Base-by-base conservation (phyloP, 2,888 invertebrate genomes). In the Magallana nippona region DNA sequence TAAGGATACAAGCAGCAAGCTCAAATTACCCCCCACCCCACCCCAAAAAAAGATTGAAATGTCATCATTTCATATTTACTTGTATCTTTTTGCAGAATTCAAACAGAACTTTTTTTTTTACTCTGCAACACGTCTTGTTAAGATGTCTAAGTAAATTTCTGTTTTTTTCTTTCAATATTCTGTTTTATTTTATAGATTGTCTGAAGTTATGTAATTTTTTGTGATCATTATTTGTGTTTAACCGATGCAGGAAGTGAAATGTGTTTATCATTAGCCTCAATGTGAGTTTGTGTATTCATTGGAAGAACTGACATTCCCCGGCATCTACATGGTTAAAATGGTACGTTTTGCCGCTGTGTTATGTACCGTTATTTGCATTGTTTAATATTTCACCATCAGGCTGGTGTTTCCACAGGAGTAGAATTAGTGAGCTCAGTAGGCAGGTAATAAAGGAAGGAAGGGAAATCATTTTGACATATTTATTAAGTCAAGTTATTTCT, bases 281-380 rank as follows among this genome's bases (percentile, higher is more conserved):
- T 44, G 44, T 44, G 44, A 44, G 44, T 8, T 22, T 63, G 27
- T 22, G 22, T 27, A 63, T 63, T 63, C 63, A 19, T 63, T 27
- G 15, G 22, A 22, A 63, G 10, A 22, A 15, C 22, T 13, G 63
- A 22, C 63, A 63, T 27, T 63, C 19, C 63, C 5, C 19, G 11
- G 63, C 63, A 63, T 63, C 19, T 13, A 63, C 27, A 27, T 22
- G 63, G 27, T 63, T 63, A 22, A 63, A 63, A 27, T 63, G 63
- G 15, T 63, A 27, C 22, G 63, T 63, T 63, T 63, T 22, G 63
- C 22, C 5, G 22, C 27, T 63, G 13, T 5, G 22, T 63, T 63
- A 63, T 63, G 63, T 22, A 1, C 22, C 15, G 32, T 63, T 63
- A 22, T 63, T 63, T 63, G 11, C 63, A 63, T 22, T 19, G 44